Percentiles rank a stretch among this genome's conserved stretches.
Conservation (phyloP, 2,113 vertebrate genomes). For the Typhlomys cinereus region DNA sequence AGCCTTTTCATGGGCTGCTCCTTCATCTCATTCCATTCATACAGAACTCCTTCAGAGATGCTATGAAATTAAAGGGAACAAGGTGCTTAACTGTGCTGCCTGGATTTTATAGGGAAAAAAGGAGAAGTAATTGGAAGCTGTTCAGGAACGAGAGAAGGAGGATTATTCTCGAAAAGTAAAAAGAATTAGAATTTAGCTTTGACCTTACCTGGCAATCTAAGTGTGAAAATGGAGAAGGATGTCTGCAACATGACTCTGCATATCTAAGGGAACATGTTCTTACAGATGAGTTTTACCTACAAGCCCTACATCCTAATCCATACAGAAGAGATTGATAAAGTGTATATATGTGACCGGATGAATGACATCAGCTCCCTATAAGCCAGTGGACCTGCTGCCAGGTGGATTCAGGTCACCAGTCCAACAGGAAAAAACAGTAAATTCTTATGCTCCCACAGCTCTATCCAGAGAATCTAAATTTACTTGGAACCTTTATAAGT, state of each 20-base stretch:
- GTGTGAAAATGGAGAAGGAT: conserved; percentile 53
- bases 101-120: conserved; percentile 43
- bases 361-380: conserved; percentile 42
- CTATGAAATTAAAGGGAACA: conserved; percentile 61
- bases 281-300: conserved; percentile 13
- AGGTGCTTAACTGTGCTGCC: conserved; percentile 51
- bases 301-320: conserved; percentile 32
- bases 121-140: conserved; percentile 55
- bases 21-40: not conserved
- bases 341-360: not conserved
- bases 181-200: conserved; percentile 61
- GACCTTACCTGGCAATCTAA: conserved; percentile 41
- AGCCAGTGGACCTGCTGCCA: not conserved
- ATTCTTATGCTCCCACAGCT: not conserved
- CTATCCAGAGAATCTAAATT: conserved; percentile 1
- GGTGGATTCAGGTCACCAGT: not conserved
- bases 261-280: conserved; percentile 17
- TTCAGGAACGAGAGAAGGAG: conserved; percentile 31
- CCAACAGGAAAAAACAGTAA: not conserved
- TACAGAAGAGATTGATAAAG: conserved; percentile 6
- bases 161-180: conserved; percentile 51
- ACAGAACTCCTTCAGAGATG: conserved; percentile 37
- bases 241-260: conserved; percentile 49
- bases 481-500: not conserved
- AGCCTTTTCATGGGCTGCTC: not conserved